Percentiles rank a stretch among this genome's conserved stretches.
These are phyloP conservation scores for Dermolepida albohirtum DNA, from an alignment of 2,888 invertebrate genomes.

Conservation along the genomic window DNA sequence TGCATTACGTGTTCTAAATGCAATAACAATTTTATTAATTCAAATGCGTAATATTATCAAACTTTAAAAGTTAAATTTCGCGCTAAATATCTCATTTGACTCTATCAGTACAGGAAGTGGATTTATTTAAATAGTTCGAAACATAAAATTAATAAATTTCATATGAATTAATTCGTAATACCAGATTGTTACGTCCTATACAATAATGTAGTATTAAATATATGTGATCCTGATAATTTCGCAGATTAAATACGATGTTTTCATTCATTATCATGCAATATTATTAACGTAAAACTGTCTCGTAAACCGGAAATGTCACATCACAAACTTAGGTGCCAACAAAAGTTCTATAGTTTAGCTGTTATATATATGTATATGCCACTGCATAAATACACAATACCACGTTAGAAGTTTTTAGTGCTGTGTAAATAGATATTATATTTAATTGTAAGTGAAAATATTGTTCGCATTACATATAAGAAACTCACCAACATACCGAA, in stretches of 20 bases:
- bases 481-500: neutral
- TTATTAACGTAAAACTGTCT: neutral
- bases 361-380: constrained; percentile 41
- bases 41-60: no score
- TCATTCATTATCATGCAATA: constrained; percentile 21
- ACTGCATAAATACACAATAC: constrained; percentile 34
- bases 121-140: constrained; percentile 16
- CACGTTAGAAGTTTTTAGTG: constrained; percentile 30
- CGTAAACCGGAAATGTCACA: constrained; percentile 55
- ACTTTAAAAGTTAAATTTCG: constrained; percentile 22
- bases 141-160: neutral
- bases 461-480: neutral
- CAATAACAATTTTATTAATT: no score
- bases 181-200: neutral
- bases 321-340: constrained; percentile 57
- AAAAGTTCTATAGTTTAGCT: constrained; percentile 47
- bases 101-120: constrained; percentile 36
- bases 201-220: neutral
- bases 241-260: constrained; percentile 7
- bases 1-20: no score
- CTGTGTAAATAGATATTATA: constrained; percentile 43
- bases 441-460: constrained; percentile 38
- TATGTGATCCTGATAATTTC: no score
- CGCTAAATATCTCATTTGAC: constrained; percentile 27
- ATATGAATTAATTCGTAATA: neutral